phyloP scores from a whole-genome alignment of 2,888 invertebrate species.

The Podotricha telesiphe region DNA sequence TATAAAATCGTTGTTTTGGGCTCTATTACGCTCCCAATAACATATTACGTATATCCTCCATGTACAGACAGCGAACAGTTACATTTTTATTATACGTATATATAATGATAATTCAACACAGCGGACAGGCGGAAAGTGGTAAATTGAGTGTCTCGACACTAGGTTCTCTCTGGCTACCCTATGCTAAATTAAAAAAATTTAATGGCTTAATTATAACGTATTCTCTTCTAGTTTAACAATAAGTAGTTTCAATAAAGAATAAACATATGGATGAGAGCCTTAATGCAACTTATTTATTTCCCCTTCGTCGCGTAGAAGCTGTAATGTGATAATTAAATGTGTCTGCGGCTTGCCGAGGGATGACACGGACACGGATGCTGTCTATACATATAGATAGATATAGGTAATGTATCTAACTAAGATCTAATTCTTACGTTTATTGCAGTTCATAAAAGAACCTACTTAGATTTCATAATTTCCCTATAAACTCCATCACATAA shows the following conservation, averaged over 20 bases:
- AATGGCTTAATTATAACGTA: neutral
- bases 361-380: constrained; percentile 1
- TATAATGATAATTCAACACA: too few relatives aligned
- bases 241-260: neutral
- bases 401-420: neutral
- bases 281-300: constrained; percentile 23
- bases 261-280: neutral
- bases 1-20: too few relatives aligned
- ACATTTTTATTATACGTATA: too few relatives aligned
- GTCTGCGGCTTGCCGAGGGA: constrained; percentile 27
- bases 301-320: constrained; percentile 8
- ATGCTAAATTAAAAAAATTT: too few relatives aligned
- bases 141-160: too few relatives aligned
- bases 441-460: neutral
- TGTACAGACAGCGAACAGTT: too few relatives aligned
- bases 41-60: too few relatives aligned
- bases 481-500: too few relatives aligned
- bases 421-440: neutral
- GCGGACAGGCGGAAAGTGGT: too few relatives aligned
- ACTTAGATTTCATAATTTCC: too few relatives aligned
- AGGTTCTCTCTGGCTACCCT: too few relatives aligned
- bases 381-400: neutral
- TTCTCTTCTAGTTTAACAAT: neutral
- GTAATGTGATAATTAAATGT: constrained; percentile 34
- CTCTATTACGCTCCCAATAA: too few relatives aligned